Evolutionary conservation across 2,888 invertebrate species (phyloP).

Genomic region (Scaptomyza caliginosa): DNA sequence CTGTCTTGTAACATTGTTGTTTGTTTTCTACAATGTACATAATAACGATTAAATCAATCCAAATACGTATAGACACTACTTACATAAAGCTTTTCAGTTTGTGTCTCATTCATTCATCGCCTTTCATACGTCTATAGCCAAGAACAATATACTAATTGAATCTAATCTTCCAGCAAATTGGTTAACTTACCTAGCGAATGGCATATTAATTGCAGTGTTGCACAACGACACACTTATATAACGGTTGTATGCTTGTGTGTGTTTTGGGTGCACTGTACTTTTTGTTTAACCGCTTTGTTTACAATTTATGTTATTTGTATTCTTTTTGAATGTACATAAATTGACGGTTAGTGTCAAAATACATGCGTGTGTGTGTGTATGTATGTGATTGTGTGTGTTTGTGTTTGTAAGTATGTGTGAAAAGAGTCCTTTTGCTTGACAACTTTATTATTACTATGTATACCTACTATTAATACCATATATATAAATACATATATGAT

Average conservation of each 20-base stretch:
- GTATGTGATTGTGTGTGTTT: background rate
- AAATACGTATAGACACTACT: conserved; percentile 27
- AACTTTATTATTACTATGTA: conserved; percentile 5
- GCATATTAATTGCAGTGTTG: conserved; percentile 21
- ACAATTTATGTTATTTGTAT: background rate
- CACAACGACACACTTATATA: background rate
- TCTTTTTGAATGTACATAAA: conserved; percentile 16
- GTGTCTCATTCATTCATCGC: background rate
- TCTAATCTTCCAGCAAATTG: conserved; percentile 9
- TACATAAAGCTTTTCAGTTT: conserved; percentile 31
- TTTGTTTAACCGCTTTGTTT: conserved; percentile 13
- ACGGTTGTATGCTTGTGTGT: background rate
- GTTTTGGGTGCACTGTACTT: conserved; percentile 22
- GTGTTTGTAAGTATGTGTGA: background rate
- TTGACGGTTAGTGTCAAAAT: conserved; percentile 10
- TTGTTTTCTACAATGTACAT: background rate
- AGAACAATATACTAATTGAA: conserved; percentile 34
- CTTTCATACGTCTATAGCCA: conserved; percentile 6
- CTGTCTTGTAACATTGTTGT: conserved; percentile 11
- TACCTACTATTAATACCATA: background rate
- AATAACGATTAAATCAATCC: background rate
- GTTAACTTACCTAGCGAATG: too few species aligned
- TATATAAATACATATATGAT: background rate
- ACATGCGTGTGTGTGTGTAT: background rate
- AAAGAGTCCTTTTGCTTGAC: conserved; percentile 13